These are phyloP conservation scores for Arctopsyche grandis DNA, from an alignment of 1,140 invertebrate genomes.

Conservation along the genomic window DNA sequence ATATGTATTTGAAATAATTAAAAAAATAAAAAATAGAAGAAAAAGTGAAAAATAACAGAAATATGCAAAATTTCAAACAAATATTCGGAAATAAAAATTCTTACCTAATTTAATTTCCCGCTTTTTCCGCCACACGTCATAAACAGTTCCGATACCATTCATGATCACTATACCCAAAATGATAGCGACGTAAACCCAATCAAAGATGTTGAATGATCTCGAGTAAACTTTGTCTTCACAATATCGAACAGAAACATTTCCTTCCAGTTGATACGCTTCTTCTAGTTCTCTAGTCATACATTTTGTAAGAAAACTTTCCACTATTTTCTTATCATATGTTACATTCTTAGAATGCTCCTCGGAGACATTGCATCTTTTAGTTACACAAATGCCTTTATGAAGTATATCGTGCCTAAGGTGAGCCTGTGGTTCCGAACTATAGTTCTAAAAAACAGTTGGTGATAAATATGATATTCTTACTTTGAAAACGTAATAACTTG, in stretches of 20 bases:
- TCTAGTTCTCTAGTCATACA: background rate
- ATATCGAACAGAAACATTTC: conserved; percentile 16
- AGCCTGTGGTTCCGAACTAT: conserved; percentile 61
- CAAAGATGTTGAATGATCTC: background rate
- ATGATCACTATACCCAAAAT: background rate
- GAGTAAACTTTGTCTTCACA: conserved; percentile 4
- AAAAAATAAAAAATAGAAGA: too few relatives aligned
- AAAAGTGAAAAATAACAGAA: too few relatives aligned
- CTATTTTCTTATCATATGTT: background rate
- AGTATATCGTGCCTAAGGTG: conserved; percentile 66
- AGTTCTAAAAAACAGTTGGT: conserved; percentile 59
- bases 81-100: too few relatives aligned
- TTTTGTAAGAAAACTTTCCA: background rate
- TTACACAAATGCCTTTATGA: conserved; percentile 65
- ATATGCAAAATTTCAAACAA: too few relatives aligned
- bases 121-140: background rate
- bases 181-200: conserved; percentile 14
- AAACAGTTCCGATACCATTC: conserved; percentile 7
- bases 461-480: too few relatives aligned
- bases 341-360: background rate
- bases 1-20: background rate
- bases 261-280: background rate
- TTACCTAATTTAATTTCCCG: background rate
- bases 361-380: conserved; percentile 54
- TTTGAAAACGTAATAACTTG: background rate